phyloP scores from a whole-genome alignment of 2,888 invertebrate genomes.

The Phorcus lineatus region DNA sequence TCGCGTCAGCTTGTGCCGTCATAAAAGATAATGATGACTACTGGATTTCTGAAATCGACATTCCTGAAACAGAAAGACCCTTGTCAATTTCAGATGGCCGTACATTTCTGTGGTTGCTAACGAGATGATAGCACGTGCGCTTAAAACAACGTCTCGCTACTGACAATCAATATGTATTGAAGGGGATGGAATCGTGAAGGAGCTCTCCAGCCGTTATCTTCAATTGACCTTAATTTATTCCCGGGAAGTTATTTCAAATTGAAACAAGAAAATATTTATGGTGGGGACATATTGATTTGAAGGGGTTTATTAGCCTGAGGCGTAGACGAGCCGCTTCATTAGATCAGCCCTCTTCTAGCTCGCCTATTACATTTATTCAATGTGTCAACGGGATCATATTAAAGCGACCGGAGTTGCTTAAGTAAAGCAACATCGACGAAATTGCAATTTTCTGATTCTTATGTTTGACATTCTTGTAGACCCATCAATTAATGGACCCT shows the following conservation, averaged over 20 bases:
- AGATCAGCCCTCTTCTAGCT: neutral
- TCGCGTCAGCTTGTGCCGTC: neutral
- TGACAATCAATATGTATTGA: neutral
- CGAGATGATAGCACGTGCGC: neutral
- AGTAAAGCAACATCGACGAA: no score
- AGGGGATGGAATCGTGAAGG: neutral
- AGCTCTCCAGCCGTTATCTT: neutral
- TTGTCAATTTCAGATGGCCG: slow-evolving; percentile 4
- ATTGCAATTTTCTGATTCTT: no score
- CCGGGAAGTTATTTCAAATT: slow-evolving; percentile 13
- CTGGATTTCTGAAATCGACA: neutral
- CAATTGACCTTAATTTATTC: slow-evolving; percentile 12
- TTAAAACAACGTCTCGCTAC: neutral
- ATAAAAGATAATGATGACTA: slow-evolving; percentile 6
- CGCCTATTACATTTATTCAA: slow-evolving; percentile 6
- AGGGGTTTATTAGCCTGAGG: neutral
- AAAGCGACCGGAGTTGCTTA: no score
- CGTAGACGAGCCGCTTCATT: neutral
- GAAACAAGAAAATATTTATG: slow-evolving; percentile 15
- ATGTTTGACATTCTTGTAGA: no score
- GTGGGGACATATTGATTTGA: neutral
- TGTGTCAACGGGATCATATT: neutral
- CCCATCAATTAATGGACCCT: no score
- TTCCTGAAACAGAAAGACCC: neutral
- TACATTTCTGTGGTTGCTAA: neutral